phyloP scores from a whole-genome alignment of 2,888 invertebrate species.

The Hypena proboscidalis region DNA sequence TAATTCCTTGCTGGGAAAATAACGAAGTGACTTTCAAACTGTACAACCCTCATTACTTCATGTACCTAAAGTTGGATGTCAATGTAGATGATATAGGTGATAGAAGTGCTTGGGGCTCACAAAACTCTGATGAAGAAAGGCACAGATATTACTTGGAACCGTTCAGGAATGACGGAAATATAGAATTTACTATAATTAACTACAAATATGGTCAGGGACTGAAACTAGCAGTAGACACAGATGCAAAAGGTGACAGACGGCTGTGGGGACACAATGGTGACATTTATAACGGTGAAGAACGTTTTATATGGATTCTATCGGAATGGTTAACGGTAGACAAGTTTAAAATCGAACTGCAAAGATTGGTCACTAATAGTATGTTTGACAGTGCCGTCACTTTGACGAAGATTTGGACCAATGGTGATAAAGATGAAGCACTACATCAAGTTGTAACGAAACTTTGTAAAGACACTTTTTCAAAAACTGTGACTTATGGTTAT shows the following conservation, averaged over 20 bases:
- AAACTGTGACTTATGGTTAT: no score
- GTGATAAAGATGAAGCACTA: no score
- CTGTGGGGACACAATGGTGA: conserved; percentile 35
- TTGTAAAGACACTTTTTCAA: no score
- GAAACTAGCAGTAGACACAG: conserved; percentile 31
- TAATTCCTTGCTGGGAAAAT: conserved; percentile 39
- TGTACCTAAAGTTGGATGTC: conserved; percentile 46
- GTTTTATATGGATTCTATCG: conserved; percentile 19
- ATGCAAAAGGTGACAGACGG: conserved; percentile 29
- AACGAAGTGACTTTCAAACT: conserved; percentile 45
- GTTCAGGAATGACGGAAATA: conserved; percentile 23
- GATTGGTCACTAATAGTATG: no score
- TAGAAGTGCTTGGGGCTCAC: conserved; percentile 41
- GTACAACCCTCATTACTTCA: conserved; percentile 30
- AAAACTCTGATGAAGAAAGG: conserved; percentile 16
- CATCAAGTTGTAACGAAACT: no score
- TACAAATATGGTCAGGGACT: conserved; percentile 37
- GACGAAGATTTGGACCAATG: no score
- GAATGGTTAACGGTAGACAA: no score
- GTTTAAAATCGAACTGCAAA: no score
- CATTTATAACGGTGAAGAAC: conserved; percentile 1
- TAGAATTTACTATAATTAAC: conserved; percentile 46
- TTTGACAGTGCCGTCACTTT: no score
- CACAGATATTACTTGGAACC: conserved; percentile 46
- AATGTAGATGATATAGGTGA: conserved; percentile 31